phyloP scores from a whole-genome alignment of 2,888 invertebrate genomes.

The Campoletis raptor region DNA sequence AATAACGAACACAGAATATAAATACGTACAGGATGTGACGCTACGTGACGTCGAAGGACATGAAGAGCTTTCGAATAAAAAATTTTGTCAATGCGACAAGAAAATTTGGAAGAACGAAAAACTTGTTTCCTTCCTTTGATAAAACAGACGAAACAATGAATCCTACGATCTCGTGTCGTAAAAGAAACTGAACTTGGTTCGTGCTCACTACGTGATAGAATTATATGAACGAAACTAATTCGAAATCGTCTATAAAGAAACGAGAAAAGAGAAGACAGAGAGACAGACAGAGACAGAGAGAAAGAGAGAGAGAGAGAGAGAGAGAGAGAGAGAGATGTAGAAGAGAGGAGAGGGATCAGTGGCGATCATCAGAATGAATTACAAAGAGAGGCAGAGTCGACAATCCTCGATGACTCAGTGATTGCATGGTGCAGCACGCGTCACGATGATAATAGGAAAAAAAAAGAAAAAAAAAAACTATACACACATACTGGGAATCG shows the following conservation, averaged over 20 bases:
- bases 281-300: neutral
- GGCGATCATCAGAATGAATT: constrained; percentile 80
- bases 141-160: constrained; percentile 32
- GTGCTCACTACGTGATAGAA: constrained; percentile 34
- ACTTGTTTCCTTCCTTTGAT: neutral
- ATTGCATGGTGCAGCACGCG: constrained; percentile 62
- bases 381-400: constrained; percentile 78
- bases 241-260: constrained; percentile 56
- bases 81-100: neutral
- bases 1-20: neutral
- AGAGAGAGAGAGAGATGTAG: neutral
- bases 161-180: constrained; percentile 37
- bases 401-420: constrained; percentile 73
- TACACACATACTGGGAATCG: neutral
- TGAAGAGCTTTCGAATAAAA: neutral
- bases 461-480: constrained; percentile 43
- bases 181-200: constrained; percentile 25
- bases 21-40: neutral
- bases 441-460: constrained; percentile 68
- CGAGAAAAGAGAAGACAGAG: neutral
- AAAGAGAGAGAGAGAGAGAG: constrained; percentile 41
- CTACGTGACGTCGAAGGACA: neutral
- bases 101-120: constrained; percentile 1
- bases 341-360: constrained; percentile 58
- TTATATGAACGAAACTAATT: constrained; percentile 55